Base-by-base conservation (phyloP, 1,140 invertebrate genomes). In the Drosophila ananassae region DNA sequence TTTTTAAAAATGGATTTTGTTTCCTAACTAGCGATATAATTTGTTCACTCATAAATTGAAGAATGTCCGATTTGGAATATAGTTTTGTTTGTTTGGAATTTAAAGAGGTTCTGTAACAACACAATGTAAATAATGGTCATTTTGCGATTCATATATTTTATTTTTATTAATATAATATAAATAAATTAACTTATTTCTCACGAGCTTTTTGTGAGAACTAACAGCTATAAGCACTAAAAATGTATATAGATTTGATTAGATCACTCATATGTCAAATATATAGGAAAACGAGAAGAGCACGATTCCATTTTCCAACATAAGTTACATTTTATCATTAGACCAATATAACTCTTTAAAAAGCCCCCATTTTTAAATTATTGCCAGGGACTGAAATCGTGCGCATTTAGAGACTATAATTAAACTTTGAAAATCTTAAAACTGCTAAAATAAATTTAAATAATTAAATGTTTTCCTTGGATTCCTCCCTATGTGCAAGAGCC, bases 401-500 rank as follows among this genome's bases (percentile, higher is more conserved):
- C 13, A 21, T 44, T 44, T 44, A 21, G 21, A 30, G 39, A 39
- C 28, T 22, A 2, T 30, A 30, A 30, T 24, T 32, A n/a, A 34
- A 21, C 12, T 32, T 39, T 44, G 13, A 3, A 46, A 46, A 58
- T 58, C 21, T 41, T 32, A 28, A 21, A n/a, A n/a, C 25, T 21
- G 3, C n/a, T 66, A 66, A n/a, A 66, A 41, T 64, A 63, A 50
- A 51, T 67, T 63, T 52, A 44, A 17, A 25, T 63, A 44, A 32
- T 17, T 8, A 25, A 52, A 64, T 50, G 21, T n/a, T 51, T 34
- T 24, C 48, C 34, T 41, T 22, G 37, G 21, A 1, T 53, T 34
- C 13, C 2, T 21, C 8, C 21, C 77, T 59, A 87, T 47, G 62
- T 17, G 66, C 90, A 91, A 2, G 89, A 87, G 21, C 90, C 90